These are phyloP conservation scores for Chironomus tepperi DNA, from an alignment of 1,140 invertebrate genomes.

Conservation along the genomic window DNA sequence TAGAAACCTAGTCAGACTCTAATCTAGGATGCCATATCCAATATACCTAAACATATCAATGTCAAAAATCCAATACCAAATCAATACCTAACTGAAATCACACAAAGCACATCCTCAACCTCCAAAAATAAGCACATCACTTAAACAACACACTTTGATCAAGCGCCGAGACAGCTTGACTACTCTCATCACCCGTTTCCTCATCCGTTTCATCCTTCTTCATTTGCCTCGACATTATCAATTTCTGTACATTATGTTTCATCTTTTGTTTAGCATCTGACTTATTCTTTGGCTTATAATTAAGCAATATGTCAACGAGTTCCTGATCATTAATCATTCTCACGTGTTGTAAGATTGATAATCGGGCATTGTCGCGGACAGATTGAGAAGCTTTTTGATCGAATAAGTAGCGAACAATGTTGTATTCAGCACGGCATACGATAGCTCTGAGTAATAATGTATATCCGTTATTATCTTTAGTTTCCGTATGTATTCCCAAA, in stretches of 20 bases:
- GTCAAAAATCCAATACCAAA: no score
- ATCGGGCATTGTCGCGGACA: background rate
- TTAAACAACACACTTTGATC: background rate
- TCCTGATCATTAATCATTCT: background rate
- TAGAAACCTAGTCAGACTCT: no score
- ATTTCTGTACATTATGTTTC: constrained; percentile 14
- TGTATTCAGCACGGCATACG: background rate
- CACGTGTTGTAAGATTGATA: background rate
- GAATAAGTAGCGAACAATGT: background rate
- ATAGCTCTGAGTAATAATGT: background rate
- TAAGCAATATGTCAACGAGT: background rate
- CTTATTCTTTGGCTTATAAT: background rate
- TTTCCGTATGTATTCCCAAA: background rate
- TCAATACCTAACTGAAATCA: no score
- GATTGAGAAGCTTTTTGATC: background rate
- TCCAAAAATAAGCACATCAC: background rate
- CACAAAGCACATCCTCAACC: no score
- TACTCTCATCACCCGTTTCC: background rate
- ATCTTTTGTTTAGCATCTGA: background rate
- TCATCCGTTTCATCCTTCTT: constrained; percentile 5
- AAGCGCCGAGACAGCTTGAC: background rate
- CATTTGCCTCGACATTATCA: constrained; percentile 13
- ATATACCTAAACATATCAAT: no score
- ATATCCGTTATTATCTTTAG: background rate
- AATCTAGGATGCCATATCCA: no score